Percentiles rank a stretch among this genome's conserved stretches.
Conservation (phyloP, 2,797 vertebrate genomes). For the Gallinago solitaria region DNA sequence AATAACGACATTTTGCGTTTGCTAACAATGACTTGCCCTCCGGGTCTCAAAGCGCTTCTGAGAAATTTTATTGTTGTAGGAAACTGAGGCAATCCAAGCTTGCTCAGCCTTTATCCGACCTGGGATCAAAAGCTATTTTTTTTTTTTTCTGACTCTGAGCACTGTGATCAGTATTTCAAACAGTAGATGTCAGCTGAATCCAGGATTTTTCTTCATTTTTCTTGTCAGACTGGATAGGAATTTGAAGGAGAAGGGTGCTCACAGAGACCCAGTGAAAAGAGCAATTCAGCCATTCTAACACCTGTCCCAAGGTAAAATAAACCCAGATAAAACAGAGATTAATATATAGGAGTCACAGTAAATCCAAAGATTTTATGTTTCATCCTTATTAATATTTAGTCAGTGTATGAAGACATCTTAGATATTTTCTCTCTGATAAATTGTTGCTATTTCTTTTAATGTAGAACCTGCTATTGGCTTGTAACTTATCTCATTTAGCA, state of each 20-base stretch:
- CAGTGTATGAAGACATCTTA: not conserved
- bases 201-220: not conserved
- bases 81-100: conserved; percentile 17
- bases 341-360: not conserved
- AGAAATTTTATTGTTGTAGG: not conserved
- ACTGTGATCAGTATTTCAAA: not conserved
- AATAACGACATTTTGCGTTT: not conserved
- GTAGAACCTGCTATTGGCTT: not conserved
- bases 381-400: not conserved
- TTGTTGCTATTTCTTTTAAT: conserved; percentile 11
- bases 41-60: not conserved
- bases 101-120: not conserved
- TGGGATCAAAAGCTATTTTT: not conserved
- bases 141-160: not conserved
- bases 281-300: not conserved
- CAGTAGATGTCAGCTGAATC: not conserved
- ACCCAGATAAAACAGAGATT: not conserved
- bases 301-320: not conserved
- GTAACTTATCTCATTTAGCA: conserved; percentile 35
- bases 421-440: conserved; percentile 1
- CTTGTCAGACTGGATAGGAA: not conserved
- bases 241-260: conserved; percentile 28
- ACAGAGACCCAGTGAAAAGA: not conserved
- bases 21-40: not conserved
- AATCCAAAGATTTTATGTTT: not conserved